Evolutionary conservation across 2,888 invertebrate species (phyloP), one percentile per base, ranked within the genome.

Genomic region (Carpatolechia fugitivella): DNA sequence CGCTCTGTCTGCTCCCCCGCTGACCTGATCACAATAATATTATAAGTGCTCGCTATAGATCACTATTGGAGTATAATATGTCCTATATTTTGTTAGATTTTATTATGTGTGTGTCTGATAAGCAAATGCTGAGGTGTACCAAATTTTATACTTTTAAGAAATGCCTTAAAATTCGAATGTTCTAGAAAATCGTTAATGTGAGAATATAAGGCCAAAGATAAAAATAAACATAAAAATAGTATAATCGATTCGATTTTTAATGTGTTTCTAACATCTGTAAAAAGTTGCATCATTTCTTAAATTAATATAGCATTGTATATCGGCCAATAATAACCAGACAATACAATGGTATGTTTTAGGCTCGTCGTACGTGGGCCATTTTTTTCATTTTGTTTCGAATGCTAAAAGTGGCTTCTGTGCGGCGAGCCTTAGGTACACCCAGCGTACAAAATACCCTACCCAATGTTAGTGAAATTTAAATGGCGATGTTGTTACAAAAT

Each of bases 81-180:
- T 80, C 84, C 81, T 89, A 88, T 90, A 90, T 90, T 90, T 90
- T 90, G 87, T 90, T 89, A 88, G 76, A 84, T 86, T 83, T 72
- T 88, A 86, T 79, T 81, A 74, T 74, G 78, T 82, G 83, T 80
- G 78, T 81, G 80, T 84, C 79, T 79, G 75, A 65, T 82, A 80
- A 83, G 82, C 78, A 79, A 78, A 69, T 73, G 82, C 80, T 78
- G 80, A 78, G 80, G 76, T 73, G 76, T 79, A 77, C 80, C 82
- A 66, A 68, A 61, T 65, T 14, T 16, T 50, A 38, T 38, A 33
- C 24, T 50, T 38, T 49, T 50, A 36, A 50, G 50, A 14, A 38
- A 20, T 16, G 8, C 31, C 20, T 20, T 18, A 13, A 35, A 30
- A 47, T 14, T 47, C 31, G 14, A 31, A 31, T 31, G 14, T 44